Evolutionary conservation across 2,888 invertebrate genomes (phyloP).

Genomic region (Malthinus flaveolus): DNA sequence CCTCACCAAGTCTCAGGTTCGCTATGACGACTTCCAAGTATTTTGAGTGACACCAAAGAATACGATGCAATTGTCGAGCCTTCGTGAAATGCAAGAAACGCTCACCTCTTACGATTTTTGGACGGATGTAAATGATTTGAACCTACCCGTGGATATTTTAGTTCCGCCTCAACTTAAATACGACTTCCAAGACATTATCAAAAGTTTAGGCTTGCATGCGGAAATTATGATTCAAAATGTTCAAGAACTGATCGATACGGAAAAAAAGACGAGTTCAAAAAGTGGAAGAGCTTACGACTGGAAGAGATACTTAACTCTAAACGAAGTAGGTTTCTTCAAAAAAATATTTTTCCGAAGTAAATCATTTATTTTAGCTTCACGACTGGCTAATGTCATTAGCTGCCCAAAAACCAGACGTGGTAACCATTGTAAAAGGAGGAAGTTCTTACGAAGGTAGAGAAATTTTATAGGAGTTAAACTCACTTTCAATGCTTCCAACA

Average conservation of each 20-base stretch:
- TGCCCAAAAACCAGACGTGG: constrained; percentile 58
- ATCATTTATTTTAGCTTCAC: constrained; percentile 57
- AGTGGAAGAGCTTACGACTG: constrained; percentile 57
- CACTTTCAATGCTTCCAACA: constrained; percentile 52
- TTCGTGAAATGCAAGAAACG: too few species aligned
- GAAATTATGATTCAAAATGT: constrained; percentile 61
- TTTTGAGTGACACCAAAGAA: too few species aligned
- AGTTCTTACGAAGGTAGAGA: constrained; percentile 62
- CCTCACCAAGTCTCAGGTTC: too few species aligned
- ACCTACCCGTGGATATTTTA: constrained; percentile 60
- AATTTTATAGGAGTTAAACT: constrained; percentile 61
- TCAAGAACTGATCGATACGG: constrained; percentile 50
- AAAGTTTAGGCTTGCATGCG: constrained; percentile 49
- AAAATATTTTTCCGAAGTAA: neutral
- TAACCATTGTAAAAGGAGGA: constrained; percentile 60
- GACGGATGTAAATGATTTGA: constrained; percentile 47
- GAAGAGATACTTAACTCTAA: constrained; percentile 62
- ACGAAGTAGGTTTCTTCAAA: constrained; percentile 47
- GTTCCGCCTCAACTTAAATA: constrained; percentile 59
- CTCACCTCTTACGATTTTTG: constrained; percentile 53
- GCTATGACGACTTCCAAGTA: too few species aligned
- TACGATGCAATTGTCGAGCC: too few species aligned
- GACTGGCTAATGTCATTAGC: too few species aligned
- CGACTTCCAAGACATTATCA: constrained; percentile 55
- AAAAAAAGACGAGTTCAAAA: constrained; percentile 38